Percentiles rank a stretch among this genome's conserved stretches.
Conservation (phyloP, 2,797 vertebrate genomes). For the Hylomyscus alleni region DNA sequence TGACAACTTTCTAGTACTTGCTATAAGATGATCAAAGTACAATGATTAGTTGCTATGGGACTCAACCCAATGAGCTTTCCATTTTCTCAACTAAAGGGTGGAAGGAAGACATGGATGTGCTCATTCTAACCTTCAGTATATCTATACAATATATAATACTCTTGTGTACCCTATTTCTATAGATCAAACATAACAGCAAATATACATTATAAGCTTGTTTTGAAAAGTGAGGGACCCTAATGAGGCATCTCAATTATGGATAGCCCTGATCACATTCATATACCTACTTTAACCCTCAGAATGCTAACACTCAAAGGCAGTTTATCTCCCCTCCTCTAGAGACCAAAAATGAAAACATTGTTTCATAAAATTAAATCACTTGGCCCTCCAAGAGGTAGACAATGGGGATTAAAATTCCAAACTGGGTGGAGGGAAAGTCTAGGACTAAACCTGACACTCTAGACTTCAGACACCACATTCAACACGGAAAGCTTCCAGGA, state of each 20-base stretch:
- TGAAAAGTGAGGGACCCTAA: neutral
- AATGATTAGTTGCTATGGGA: neutral
- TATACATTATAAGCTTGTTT: conserved; percentile 19
- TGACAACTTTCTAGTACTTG: neutral
- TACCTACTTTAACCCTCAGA: neutral
- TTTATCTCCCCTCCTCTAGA: neutral
- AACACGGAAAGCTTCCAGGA: neutral
- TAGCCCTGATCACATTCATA: neutral
- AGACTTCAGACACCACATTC: neutral
- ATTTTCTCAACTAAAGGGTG: neutral
- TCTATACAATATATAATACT: conserved; percentile 32
- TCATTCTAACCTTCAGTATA: conserved; percentile 24
- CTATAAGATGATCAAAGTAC: neutral
- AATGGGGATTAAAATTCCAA: conserved; percentile 9
- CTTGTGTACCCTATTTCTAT: neutral
- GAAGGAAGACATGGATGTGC: neutral
- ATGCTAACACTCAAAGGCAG: neutral
- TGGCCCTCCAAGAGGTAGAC: neutral
- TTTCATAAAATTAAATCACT: conserved; percentile 27
- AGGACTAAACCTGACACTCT: neutral
- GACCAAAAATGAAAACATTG: conserved; percentile 16
- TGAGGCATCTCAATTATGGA: neutral
- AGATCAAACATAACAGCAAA: neutral
- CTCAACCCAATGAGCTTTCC: neutral
- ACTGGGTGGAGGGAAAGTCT: neutral